Evolutionary conservation across 2,113 vertebrate genomes (phyloP), one percentile per base, ranked within the genome.

Genomic region (Saccopteryx leptura): DNA sequence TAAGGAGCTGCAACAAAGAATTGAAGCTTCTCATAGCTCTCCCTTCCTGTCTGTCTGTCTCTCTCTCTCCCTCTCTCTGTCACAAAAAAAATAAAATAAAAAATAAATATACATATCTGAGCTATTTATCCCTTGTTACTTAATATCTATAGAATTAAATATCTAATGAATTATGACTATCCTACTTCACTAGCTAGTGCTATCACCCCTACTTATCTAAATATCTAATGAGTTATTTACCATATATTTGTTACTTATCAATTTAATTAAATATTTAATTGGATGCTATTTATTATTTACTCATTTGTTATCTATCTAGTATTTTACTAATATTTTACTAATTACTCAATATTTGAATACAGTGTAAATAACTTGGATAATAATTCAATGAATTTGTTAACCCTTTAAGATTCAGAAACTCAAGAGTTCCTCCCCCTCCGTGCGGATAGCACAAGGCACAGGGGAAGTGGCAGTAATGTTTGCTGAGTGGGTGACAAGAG

Each of bases 401-500:
- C 60, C 15, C 58, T 63, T 66, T 52, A 15, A 54, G 12, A 61
- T 66, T 52, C 11, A 61, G 12, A 61, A 50, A 12, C 24, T 13
- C 23, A 9, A 2, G 19, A 72, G 76, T 12, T 58, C 28, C 18
- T 9, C 10, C 0, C 54, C 2, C 46, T 39, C 48, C 63, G 0
- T 58, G 19, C 21, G 0, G 0, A 26, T 3, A 48, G 50, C 79
- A 58, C 0, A 0, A 28, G 28, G 28, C 26, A 1, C 7, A 1
- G 0, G 54, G 39, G 12, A 23, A 33, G 48, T 7, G 28, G 63
- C 71, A 13, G 31, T 24, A 13, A n/a, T 3, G 4, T 48, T 4
- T 48, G 60, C 72, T n/a, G 31, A 61, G 4, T 0, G 6, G 69
- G 24, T 0, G 48, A 19, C 1, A 1, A 50, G 15, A 31, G 33